Percentiles rank a stretch among this genome's conserved stretches.
Conservation (phyloP, 2,888 invertebrate genomes). For the Xylota sylvarum region DNA sequence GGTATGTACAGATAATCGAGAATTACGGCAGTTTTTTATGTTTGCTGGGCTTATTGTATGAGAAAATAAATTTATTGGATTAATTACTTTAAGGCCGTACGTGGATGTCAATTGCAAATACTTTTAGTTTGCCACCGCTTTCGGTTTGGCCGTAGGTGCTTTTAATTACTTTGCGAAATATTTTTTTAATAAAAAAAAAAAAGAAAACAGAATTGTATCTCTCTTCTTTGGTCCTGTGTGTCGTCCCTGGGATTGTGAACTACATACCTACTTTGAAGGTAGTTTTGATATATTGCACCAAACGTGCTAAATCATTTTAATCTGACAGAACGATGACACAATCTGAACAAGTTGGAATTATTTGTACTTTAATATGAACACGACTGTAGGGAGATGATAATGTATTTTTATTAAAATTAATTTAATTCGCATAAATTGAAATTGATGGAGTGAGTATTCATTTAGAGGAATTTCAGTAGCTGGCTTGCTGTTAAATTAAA, state of each 20-base stretch:
- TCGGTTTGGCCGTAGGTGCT: conserved; percentile 52
- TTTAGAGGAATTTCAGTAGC: conserved; percentile 14
- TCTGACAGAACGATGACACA: conserved; percentile 76
- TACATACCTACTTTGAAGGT: conserved; percentile 32
- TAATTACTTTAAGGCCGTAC: conserved; percentile 74
- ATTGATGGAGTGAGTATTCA: conserved; percentile 35
- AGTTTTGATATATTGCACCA: conserved; percentile 50
- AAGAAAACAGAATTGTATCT: background rate
- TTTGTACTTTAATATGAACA: conserved; percentile 9
- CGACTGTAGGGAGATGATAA: conserved; percentile 7
- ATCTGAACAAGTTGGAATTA: conserved; percentile 54
- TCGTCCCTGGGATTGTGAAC: conserved; percentile 8
- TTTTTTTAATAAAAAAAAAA: conserved; percentile 13
- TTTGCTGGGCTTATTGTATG: conserved; percentile 63
- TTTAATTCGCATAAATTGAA: conserved; percentile 40
- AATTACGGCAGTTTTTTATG: conserved; percentile 50
- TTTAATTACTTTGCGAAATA: conserved; percentile 65
- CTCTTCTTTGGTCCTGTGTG: conserved; percentile 6
- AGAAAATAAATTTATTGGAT: conserved; percentile 74
- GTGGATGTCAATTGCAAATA: conserved; percentile 73
- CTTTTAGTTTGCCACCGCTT: conserved; percentile 49
- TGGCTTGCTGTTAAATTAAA: conserved; percentile 5
- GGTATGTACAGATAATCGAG: conserved; percentile 73
- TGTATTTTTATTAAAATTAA: conserved; percentile 44
- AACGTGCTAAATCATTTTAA: conserved; percentile 73